Conservation (phyloP, 2,113 vertebrate genomes). For the Trichomycterus rosablanca region DNA sequence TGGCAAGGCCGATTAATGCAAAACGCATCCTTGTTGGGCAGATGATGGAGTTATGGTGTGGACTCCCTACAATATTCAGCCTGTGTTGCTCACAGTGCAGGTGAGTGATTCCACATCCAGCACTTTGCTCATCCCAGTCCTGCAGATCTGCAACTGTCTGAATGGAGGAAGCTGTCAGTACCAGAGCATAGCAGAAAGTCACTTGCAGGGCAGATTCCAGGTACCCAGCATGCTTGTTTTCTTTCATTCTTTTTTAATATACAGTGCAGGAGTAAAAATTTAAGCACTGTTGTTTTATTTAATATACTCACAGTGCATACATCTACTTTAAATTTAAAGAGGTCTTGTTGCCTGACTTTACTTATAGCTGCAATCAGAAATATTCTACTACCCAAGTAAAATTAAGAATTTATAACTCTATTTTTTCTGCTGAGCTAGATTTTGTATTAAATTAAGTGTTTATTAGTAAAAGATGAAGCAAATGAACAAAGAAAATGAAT, state of each 20-base stretch:
- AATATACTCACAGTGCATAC: too few species aligned
- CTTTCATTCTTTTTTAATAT: background rate
- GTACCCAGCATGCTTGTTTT: conserved; percentile 54
- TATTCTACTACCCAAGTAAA: too few species aligned
- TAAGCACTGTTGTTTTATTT: too few species aligned
- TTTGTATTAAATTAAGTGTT: too few species aligned
- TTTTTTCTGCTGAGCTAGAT: too few species aligned
- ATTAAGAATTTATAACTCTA: too few species aligned
- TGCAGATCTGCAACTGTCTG: conserved; percentile 71
- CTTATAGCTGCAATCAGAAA: too few species aligned
- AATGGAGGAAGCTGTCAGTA: conserved; percentile 73
- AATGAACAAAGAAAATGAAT: too few species aligned
- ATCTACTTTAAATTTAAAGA: too few species aligned
- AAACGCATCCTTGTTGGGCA: conserved; percentile 36
- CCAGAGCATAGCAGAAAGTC: conserved; percentile 59
- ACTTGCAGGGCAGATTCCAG: conserved; percentile 69
- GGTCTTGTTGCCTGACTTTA: too few species aligned
- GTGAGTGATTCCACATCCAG: conserved; percentile 63
- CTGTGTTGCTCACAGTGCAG: conserved; percentile 61
- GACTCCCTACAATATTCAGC: conserved; percentile 56
- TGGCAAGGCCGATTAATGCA: too few species aligned
- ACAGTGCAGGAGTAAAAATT: background rate
- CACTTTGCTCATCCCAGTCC: conserved; percentile 64
- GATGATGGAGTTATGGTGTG: conserved; percentile 66
- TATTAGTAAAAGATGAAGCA: too few species aligned